phyloP scores from a whole-genome alignment of 2,888 invertebrate species.

The Idaea dimidiata region DNA sequence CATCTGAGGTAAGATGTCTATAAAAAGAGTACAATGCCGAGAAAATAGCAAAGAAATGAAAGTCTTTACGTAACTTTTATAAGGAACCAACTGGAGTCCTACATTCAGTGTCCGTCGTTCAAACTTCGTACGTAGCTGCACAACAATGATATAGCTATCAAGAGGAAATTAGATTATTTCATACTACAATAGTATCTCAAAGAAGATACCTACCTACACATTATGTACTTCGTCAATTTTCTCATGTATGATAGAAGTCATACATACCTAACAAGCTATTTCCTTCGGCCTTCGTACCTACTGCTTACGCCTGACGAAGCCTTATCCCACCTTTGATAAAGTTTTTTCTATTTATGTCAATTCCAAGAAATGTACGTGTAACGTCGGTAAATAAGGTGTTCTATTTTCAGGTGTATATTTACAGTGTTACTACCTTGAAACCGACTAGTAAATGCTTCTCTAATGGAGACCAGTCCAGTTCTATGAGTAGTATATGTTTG shows the following conservation, averaged over 20 bases:
- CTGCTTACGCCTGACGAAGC: conserved; percentile 34
- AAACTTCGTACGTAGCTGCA: background rate
- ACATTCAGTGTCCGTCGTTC: background rate
- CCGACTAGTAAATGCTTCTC: background rate
- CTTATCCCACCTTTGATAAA: conserved; percentile 35
- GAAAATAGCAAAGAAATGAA: background rate
- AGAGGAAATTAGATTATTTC: background rate
- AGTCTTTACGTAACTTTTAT: background rate
- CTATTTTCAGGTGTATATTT: background rate
- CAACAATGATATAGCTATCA: background rate
- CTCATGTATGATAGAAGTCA: background rate
- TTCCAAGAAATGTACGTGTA: conserved; percentile 13
- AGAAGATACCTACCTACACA: background rate
- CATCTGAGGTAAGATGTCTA: background rate
- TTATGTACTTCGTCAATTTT: background rate
- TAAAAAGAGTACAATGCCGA: background rate
- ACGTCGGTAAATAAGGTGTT: background rate
- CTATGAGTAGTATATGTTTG: background rate
- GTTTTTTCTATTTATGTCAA: conserved; percentile 29
- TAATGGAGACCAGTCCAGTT: too few species aligned
- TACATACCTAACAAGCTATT: conserved; percentile 32
- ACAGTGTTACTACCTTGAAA: background rate
- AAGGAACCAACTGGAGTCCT: background rate
- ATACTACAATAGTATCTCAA: background rate
- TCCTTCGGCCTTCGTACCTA: conserved; percentile 31